Conservation (phyloP, 2,888 invertebrate genomes). For the Deroplatys truncata region DNA sequence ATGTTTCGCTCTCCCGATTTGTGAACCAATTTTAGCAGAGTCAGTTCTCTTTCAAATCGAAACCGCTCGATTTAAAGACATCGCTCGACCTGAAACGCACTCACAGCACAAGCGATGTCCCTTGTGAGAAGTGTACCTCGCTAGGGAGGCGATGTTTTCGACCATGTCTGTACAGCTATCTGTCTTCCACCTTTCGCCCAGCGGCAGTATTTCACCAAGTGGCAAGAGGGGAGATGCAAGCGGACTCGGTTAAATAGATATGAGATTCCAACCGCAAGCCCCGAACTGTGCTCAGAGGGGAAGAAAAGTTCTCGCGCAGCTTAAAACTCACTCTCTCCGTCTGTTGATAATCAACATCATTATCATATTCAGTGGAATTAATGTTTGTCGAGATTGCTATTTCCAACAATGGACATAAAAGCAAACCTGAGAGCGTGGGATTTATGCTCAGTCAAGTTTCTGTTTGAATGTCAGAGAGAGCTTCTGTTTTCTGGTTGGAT, state of each 20-base stretch:
- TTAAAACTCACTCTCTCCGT: not conserved
- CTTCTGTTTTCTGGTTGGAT: not conserved
- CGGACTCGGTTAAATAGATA: not conserved
- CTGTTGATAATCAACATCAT: not conserved
- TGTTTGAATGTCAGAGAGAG: not conserved
- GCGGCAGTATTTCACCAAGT: not conserved
- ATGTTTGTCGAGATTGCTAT: not conserved
- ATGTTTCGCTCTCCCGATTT: no score
- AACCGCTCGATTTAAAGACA: no score
- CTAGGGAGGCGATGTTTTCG: not conserved
- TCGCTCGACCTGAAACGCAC: no score
- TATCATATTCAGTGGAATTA: not conserved
- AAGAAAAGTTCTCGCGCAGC: not conserved
- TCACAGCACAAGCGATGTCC: no score
- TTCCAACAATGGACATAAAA: not conserved
- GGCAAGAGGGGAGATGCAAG: not conserved
- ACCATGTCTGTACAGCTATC: not conserved
- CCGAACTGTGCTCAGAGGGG: not conserved
- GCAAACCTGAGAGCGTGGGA: not conserved
- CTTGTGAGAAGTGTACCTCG: no score
- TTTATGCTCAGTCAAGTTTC: not conserved
- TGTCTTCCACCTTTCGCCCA: not conserved
- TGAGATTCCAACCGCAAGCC: not conserved
- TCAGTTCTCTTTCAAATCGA: no score
- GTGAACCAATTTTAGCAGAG: no score